Evolutionary conservation across 2,113 vertebrate species (phyloP).

Genomic region (Burhinus oedicnemus): DNA sequence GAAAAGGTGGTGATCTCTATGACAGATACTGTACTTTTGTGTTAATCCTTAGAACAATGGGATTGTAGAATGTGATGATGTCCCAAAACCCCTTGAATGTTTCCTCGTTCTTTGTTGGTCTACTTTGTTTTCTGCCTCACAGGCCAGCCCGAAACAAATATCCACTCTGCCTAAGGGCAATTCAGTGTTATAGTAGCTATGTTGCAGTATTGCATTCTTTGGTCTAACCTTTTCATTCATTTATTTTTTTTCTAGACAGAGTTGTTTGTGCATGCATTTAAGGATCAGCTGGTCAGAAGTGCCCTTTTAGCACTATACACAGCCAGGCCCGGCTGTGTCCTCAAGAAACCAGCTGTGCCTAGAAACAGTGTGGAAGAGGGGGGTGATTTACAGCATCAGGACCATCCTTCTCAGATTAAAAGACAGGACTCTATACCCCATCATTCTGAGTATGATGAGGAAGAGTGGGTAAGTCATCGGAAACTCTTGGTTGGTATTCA

Average conservation of each 20-base stretch:
- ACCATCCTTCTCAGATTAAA: slow-evolving; percentile 57
- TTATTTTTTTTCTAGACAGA: slow-evolving; percentile 82
- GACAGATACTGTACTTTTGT: neutral
- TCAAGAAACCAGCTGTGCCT: slow-evolving; percentile 77
- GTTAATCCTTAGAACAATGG: neutral
- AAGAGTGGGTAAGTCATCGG: slow-evolving; percentile 90
- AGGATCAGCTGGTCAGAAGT: slow-evolving; percentile 94
- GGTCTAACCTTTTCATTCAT: neutral
- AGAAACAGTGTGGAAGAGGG: slow-evolving; percentile 48
- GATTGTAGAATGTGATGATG: neutral
- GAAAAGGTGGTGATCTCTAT: slow-evolving; percentile 11
- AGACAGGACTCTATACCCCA: slow-evolving; percentile 91
- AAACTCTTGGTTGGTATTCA: neutral
- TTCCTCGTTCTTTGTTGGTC: neutral
- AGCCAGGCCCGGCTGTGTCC: slow-evolving; percentile 87
- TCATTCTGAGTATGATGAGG: slow-evolving; percentile 94
- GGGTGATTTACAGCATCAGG: slow-evolving; percentile 55
- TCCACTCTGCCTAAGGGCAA: neutral
- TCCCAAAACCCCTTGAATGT: neutral
- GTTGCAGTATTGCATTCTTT: neutral
- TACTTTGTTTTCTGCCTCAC: neutral
- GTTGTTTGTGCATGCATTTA: slow-evolving; percentile 93
- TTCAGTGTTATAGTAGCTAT: neutral
- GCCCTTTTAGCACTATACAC: slow-evolving; percentile 92
- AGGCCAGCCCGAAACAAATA: neutral